Evolutionary conservation across 2,797 vertebrate genomes (phyloP).

Genomic region (Cynopterus sphinx): DNA sequence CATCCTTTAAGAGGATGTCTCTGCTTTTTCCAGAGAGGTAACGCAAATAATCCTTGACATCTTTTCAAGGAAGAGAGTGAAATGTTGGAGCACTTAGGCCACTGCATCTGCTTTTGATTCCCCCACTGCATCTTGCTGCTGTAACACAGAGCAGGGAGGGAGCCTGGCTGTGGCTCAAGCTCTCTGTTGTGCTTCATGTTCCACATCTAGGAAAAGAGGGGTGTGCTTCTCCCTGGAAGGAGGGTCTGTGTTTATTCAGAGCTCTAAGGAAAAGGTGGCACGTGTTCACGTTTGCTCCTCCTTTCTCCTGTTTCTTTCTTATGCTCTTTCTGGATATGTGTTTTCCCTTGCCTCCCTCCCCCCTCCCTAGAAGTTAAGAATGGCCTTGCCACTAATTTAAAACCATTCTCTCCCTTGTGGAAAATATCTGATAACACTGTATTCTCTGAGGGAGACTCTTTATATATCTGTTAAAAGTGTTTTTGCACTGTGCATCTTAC

Average conservation of each 20-base stretch:
- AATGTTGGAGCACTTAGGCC: neutral
- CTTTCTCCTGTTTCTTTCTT: too few relatives aligned
- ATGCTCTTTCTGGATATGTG: neutral
- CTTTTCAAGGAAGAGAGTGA: slow-evolving; percentile 33
- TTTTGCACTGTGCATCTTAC: neutral
- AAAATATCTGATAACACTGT: neutral
- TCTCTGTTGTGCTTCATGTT: neutral
- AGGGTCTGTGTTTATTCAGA: neutral
- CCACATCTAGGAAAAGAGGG: neutral
- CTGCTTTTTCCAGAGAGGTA: slow-evolving; percentile 50
- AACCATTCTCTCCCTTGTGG: neutral
- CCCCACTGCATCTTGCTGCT: neutral
- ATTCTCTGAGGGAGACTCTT: slow-evolving; percentile 21
- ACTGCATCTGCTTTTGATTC: slow-evolving; percentile 53
- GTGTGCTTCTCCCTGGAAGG: neutral
- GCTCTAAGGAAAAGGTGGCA: neutral
- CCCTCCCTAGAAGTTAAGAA: neutral
- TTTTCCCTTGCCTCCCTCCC: neutral
- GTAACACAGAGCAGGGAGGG: neutral
- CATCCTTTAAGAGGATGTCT: neutral
- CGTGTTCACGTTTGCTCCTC: neutral
- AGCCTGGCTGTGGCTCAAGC: neutral
- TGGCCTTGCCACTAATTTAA: neutral
- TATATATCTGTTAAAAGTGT: slow-evolving; percentile 29
- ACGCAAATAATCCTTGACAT: slow-evolving; percentile 18